Percentiles rank a stretch among this genome's conserved stretches.
Evolutionary conservation across 2,888 invertebrate genomes (phyloP).

Genomic region (Eupithecia inturbata): DNA sequence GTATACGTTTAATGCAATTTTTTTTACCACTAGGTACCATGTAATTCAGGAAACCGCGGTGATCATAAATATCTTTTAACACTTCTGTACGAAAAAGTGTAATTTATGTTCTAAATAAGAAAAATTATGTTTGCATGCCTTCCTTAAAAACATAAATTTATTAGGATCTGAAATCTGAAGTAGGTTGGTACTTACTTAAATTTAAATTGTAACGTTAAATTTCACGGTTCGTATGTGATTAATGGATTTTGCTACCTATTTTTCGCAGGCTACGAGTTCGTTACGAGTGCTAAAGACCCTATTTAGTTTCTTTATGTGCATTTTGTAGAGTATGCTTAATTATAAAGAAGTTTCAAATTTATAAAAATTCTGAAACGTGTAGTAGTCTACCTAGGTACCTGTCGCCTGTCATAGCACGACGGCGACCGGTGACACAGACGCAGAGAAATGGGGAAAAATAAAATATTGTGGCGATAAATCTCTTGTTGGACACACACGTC

Average conservation of each 20-base stretch:
- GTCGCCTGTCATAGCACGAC: conserved; percentile 28
- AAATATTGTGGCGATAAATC: conserved; percentile 45
- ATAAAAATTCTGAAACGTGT: neutral
- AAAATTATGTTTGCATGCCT: neutral
- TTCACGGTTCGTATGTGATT: conserved; percentile 3
- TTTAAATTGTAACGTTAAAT: neutral
- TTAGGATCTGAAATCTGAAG: neutral
- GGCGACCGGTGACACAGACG: conserved; percentile 32
- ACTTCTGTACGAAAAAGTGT: neutral
- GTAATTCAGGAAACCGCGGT: neutral
- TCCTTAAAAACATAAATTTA: neutral
- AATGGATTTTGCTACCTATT: neutral
- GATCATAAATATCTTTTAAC: neutral
- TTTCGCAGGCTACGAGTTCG: neutral
- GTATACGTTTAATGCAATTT: neutral
- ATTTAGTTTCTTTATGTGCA: neutral
- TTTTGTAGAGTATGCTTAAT: neutral
- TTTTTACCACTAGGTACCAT: neutral
- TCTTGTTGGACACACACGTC: conserved; percentile 39
- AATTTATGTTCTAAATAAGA: neutral
- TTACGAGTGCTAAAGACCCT: neutral
- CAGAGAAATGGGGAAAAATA: conserved; percentile 38
- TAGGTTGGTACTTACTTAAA: neutral
- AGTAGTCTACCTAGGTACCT: conserved; percentile 9
- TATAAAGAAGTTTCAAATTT: neutral